Evolutionary conservation across 2,113 vertebrate species (phyloP).

Genomic region (Formicarius rufipectus): DNA sequence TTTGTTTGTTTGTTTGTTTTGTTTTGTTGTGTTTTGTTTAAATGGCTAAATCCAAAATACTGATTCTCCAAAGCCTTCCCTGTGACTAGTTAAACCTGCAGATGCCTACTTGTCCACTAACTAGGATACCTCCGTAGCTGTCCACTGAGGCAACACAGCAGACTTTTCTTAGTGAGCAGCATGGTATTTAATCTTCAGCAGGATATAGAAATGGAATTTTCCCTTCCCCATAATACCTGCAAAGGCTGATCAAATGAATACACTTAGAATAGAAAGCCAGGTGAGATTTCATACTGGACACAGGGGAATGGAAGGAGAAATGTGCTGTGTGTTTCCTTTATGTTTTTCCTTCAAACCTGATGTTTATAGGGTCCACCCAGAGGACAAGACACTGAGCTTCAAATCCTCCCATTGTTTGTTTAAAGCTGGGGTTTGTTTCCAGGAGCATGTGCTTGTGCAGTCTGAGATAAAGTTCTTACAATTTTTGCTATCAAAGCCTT

Average conservation of each 20-base stretch:
- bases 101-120: not conserved
- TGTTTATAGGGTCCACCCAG: not conserved
- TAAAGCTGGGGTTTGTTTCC: not conserved
- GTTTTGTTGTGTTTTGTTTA: too few relatives aligned
- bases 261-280: not conserved
- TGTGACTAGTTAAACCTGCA: not conserved
- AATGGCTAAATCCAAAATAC: not conserved
- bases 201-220: not conserved
- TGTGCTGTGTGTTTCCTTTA: not conserved
- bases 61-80: not conserved
- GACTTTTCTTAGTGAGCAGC: not conserved
- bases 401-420: slow-evolving; percentile 21
- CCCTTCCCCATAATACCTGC: not conserved
- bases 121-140: not conserved
- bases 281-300: not conserved
- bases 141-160: not conserved
- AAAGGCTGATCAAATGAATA: not conserved
- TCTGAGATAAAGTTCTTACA: slow-evolving; percentile 12
- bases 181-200: not conserved
- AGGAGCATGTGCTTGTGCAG: not conserved
- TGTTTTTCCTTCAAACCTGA: not conserved
- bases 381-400: not conserved
- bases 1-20: too few relatives aligned
- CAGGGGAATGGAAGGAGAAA: not conserved
- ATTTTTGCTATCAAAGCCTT: not conserved